Evolutionary conservation across 1,140 invertebrate species (phyloP).

Genomic region (Tenebrio molitor): DNA sequence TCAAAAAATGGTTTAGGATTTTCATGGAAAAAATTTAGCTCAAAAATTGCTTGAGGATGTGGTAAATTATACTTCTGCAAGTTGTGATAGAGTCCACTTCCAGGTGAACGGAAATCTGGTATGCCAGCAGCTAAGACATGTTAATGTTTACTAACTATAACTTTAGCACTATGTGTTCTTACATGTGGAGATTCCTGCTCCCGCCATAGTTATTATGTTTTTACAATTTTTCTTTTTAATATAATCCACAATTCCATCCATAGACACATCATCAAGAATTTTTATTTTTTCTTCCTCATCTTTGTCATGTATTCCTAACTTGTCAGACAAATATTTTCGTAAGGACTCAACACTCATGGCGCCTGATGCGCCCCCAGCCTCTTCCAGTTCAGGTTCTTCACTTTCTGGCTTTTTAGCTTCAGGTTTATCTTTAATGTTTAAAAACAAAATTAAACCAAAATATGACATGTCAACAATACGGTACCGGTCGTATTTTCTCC

Average conservation of each 20-base stretch:
- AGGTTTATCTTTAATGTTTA: background rate
- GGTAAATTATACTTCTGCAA: constrained; percentile 92
- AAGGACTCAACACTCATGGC: constrained; percentile 51
- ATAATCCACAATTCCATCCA: constrained; percentile 80
- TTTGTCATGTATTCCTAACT: constrained; percentile 54
- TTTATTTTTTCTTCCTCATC: constrained; percentile 56
- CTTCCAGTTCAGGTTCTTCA: background rate
- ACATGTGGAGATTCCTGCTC: constrained; percentile 96
- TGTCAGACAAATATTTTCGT: constrained; percentile 55
- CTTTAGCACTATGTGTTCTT: constrained; percentile 65
- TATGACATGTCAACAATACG: no score
- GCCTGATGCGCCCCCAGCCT: constrained; percentile 15
- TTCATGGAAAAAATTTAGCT: constrained; percentile 84
- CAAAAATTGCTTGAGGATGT: constrained; percentile 96
- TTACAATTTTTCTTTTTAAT: constrained; percentile 82
- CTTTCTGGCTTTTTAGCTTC: constrained; percentile 4
- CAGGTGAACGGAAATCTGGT: constrained; percentile 93
- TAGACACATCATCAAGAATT: constrained; percentile 71
- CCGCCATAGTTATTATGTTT: constrained; percentile 93
- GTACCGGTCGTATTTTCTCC: no score
- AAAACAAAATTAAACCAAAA: no score
- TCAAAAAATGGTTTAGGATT: constrained; percentile 91
- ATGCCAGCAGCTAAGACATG: constrained; percentile 90
- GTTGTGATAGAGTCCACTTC: constrained; percentile 93
- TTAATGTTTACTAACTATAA: background rate